Percentiles rank a stretch among this genome's conserved stretches.
Conservation (phyloP, 1,140 invertebrate genomes). For the Drosophila jambulina region DNA sequence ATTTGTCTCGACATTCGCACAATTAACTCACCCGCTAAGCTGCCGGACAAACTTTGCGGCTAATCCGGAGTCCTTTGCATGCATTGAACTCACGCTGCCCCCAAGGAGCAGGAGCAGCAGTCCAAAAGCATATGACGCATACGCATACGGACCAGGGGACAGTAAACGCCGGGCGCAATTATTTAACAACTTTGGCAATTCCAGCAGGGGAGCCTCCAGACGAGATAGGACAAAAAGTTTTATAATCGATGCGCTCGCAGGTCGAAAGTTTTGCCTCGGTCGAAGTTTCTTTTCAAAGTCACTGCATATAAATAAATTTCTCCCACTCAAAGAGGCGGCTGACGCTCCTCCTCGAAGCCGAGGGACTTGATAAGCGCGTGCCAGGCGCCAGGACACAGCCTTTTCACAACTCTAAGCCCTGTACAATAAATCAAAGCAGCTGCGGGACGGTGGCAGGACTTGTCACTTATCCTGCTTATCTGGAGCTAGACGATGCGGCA, state of each 20-base stretch:
- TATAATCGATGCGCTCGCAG: slow-evolving; percentile 80
- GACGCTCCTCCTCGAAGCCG: background rate
- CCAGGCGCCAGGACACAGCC: slow-evolving; percentile 48
- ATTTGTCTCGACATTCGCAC: slow-evolving; percentile 84
- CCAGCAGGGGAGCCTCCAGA: slow-evolving; percentile 43
- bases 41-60: slow-evolving; percentile 62
- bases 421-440: slow-evolving; percentile 78
- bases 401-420: slow-evolving; percentile 74
- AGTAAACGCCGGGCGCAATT: slow-evolving; percentile 77
- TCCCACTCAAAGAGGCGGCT: slow-evolving; percentile 8
- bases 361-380: slow-evolving; percentile 63
- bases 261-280: slow-evolving; percentile 71
- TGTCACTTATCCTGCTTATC: slow-evolving; percentile 62
- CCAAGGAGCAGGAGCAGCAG: background rate
- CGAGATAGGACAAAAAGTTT: slow-evolving; percentile 79
- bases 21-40: slow-evolving; percentile 83
- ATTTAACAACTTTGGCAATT: slow-evolving; percentile 82
- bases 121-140: slow-evolving; percentile 65
- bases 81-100: slow-evolving; percentile 38
- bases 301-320: slow-evolving; percentile 82
- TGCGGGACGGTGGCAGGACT: slow-evolving; percentile 14
- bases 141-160: slow-evolving; percentile 37
- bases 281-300: slow-evolving; percentile 82
- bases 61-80: slow-evolving; percentile 58
- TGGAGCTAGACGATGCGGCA: slow-evolving; percentile 57